Evolutionary conservation across 2,888 invertebrate species (phyloP).

Genomic region (Mesoligia furuncula): DNA sequence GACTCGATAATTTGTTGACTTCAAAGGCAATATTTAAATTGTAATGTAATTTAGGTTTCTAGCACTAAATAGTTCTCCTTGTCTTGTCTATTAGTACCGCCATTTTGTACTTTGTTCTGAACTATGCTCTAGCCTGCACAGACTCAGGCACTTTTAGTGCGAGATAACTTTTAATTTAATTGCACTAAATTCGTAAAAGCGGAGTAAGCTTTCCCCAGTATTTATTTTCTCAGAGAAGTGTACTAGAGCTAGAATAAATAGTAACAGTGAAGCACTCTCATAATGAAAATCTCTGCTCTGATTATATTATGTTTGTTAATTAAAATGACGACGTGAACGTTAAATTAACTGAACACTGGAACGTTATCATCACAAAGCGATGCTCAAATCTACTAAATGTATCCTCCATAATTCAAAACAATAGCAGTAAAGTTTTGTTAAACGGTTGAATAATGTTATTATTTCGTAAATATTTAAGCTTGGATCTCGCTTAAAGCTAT

Average conservation of each 20-base stretch:
- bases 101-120: conserved; percentile 31
- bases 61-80: conserved; percentile 26
- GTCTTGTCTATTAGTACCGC: conserved; percentile 11
- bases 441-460: conserved; percentile 7
- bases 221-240: conserved; percentile 45
- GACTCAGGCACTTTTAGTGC: conserved; percentile 26
- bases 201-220: conserved; percentile 15
- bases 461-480: neutral
- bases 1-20: conserved; percentile 23
- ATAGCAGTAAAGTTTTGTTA: neutral
- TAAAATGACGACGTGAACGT: conserved; percentile 1
- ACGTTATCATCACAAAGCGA: conserved; percentile 18
- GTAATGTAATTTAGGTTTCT: conserved; percentile 23
- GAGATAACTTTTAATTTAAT: conserved; percentile 46
- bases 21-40: conserved; percentile 18
- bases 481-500: conserved; percentile 17
- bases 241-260: conserved; percentile 12
- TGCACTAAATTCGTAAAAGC: conserved; percentile 39
- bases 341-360: conserved; percentile 15
- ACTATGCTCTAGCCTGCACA: conserved; percentile 14
- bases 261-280: conserved; percentile 18
- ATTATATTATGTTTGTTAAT: conserved; percentile 34
- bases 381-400: neutral
- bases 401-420: conserved; percentile 17
- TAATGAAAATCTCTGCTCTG: conserved; percentile 28